These are phyloP conservation scores for Xenus cinereus DNA, from an alignment of 2,113 vertebrate species.

Conservation along the genomic window DNA sequence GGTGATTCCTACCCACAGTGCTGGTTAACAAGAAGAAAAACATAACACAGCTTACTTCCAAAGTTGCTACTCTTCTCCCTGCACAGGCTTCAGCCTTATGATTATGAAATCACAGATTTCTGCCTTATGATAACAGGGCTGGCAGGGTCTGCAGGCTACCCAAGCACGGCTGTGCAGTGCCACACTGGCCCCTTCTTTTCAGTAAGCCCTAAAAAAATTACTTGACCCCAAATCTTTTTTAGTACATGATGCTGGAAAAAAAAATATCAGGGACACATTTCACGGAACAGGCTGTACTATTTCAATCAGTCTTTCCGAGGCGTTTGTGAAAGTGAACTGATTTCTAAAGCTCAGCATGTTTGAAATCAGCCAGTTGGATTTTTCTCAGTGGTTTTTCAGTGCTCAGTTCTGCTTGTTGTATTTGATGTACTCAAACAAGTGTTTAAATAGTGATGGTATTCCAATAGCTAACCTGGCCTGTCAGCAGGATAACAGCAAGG, in stretches of 20 bases:
- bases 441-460: neutral
- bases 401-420: neutral
- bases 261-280: neutral
- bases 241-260: neutral
- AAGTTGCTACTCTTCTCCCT: neutral
- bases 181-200: neutral
- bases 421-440: neutral
- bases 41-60: neutral
- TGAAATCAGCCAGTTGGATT: neutral
- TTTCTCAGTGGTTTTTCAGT: neutral
- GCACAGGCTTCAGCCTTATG: neutral
- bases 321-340: neutral
- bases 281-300: neutral
- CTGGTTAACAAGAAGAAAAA: neutral
- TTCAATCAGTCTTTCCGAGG: neutral
- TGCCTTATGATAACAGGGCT: neutral
- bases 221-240: neutral
- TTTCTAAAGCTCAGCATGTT: conserved; percentile 20
- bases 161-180: neutral
- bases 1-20: neutral
- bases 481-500: neutral
- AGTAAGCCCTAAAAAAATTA: neutral
- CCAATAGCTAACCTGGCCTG: neutral
- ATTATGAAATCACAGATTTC: neutral
- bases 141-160: neutral